phyloP scores from a whole-genome alignment of 2,113 vertebrate species.

The Nothobranchius furzeri region DNA sequence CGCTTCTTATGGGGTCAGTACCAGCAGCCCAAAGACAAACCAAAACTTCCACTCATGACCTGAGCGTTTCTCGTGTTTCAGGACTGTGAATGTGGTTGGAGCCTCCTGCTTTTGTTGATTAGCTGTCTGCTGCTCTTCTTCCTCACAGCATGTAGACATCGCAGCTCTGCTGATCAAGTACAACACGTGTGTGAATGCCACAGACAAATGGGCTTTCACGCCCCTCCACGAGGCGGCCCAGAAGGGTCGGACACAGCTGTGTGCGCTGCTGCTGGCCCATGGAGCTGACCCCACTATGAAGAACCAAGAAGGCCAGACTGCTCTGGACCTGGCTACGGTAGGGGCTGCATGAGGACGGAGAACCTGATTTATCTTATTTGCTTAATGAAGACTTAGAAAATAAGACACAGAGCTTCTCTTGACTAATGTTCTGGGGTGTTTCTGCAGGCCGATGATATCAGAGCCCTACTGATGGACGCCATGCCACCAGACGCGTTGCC shows the following conservation, averaged over 20 bases:
- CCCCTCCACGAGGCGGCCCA: constrained; percentile 84
- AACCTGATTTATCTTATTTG: not conserved
- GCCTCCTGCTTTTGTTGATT: not conserved
- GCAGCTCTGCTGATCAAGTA: constrained; percentile 84
- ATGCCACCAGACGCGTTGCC: constrained; percentile 82
- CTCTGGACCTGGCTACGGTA: constrained; percentile 84
- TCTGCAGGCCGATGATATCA: constrained; percentile 80
- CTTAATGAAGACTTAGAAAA: not conserved
- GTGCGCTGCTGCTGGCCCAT: constrained; percentile 82
- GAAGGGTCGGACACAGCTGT: constrained; percentile 84
- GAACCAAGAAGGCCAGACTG: constrained; percentile 85
- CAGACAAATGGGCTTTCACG: constrained; percentile 86
- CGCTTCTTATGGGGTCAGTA: constrained; percentile 95
- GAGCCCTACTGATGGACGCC: constrained; percentile 81
- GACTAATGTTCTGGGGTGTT: not conserved
- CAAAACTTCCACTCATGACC: not conserved
- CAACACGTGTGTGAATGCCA: constrained; percentile 85
- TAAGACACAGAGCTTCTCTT: not conserved
- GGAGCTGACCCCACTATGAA: constrained; percentile 86
- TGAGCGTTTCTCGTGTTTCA: not conserved
- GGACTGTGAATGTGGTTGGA: not conserved
- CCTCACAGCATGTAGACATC: constrained; percentile 82
- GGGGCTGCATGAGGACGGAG: not conserved
- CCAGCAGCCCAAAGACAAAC: not conserved
- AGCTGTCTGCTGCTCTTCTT: not conserved